Evolutionary conservation across 2,113 vertebrate species (phyloP).

Genomic region (Emberiza fucata): DNA sequence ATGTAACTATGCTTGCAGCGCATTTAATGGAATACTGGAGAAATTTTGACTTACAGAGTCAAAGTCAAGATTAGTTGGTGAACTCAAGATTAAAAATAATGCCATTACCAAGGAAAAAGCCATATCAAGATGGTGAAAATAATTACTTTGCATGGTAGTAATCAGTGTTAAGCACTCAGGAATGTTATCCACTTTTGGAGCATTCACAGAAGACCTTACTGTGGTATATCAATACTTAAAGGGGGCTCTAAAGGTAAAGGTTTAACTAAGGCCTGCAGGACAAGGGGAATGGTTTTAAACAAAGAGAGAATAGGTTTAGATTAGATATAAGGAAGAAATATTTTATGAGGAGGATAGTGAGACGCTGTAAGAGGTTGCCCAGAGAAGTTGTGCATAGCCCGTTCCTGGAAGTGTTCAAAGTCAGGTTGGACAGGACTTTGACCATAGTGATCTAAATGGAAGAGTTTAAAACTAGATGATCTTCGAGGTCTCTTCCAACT

Average conservation of each 20-base stretch:
- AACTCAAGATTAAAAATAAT: not conserved
- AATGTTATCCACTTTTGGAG: not conserved
- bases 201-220: not conserved
- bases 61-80: not conserved
- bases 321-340: not conserved
- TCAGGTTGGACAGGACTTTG: not conserved
- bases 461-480: not conserved
- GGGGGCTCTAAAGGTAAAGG: fast-evolving
- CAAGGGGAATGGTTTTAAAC: not conserved
- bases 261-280: not conserved
- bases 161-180: not conserved
- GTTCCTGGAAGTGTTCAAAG: not conserved
- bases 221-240: not conserved
- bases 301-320: not conserved
- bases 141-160: not conserved
- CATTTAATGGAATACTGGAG: not conserved
- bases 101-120: not conserved
- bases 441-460: not conserved
- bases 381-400: not conserved
- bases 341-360: not conserved
- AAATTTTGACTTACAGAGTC: not conserved
- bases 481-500: not conserved
- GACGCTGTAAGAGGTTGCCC: not conserved
- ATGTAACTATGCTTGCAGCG: not conserved
- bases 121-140: not conserved